A percentile compares a stretch with the other conserved stretches of the same genome.
These are phyloP conservation scores for Chaitophorus viminalis DNA, from an alignment of 2,888 invertebrate genomes.

Conservation along the genomic window DNA sequence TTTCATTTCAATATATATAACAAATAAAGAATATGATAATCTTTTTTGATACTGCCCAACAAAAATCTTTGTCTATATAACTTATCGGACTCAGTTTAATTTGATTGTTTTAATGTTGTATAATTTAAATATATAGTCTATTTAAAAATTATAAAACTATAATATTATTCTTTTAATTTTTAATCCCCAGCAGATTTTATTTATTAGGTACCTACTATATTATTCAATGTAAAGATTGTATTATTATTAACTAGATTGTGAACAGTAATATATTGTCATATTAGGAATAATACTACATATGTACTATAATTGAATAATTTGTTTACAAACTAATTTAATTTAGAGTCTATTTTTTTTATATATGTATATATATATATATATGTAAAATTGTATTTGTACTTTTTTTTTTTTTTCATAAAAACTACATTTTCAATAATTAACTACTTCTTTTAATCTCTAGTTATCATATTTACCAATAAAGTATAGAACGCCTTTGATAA, in stretches of 20 bases:
- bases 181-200: neutral
- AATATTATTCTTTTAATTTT: neutral
- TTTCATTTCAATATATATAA: neutral
- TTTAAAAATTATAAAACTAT: neutral
- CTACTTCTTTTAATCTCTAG: neutral
- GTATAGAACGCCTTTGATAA: neutral
- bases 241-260: neutral
- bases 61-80: neutral
- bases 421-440: neutral
- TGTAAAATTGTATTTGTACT: neutral
- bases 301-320: neutral
- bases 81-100: neutral
- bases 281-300: neutral
- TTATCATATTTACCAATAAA: neutral
- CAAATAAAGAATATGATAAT: neutral
- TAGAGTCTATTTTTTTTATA: neutral
- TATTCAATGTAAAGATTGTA: neutral
- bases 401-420: neutral
- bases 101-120: neutral
- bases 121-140: neutral
- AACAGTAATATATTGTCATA: neutral
- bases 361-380: no score
- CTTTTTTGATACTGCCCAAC: neutral
- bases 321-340: neutral
- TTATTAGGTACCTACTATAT: neutral